Base-by-base conservation (phyloP, 2,113 vertebrate species). In the Rhodinocichla rosea region DNA sequence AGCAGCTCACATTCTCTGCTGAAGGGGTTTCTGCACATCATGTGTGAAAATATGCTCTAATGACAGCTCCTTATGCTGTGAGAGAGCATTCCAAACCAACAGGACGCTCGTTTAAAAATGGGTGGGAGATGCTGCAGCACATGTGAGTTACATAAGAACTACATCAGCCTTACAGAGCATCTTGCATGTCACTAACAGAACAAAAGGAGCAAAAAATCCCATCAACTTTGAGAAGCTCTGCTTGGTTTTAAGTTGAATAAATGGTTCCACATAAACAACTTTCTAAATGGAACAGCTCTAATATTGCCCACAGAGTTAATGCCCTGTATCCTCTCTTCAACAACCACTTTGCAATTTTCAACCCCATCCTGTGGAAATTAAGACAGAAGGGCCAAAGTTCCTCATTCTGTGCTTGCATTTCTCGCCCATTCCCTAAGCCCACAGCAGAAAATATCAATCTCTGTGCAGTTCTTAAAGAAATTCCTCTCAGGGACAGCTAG, bases 1-100 rank as follows among this genome's bases (percentile, higher is more conserved):
- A 63, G 74, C 77, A 32, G 33, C 44, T 67, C 75, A 83, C 0
- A 0, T 67, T 88, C 50, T 14, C 17, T 55, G 42, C 42, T 59
- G 75, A 57, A 65, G 42, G 32, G 74, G 19, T 74, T 91, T 77
- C 63, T 86, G 59, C 39, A n/a, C 39, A 40, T 88, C 30, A 30
- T 83, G 42, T 49, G 50, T 86, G 63, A 94, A 95, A 94, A 93
- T 86, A 86, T 6, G 32, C 42, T 86, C 62, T 83, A 95, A 59
- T 44, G 87, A 74, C 71, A 83, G 60, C 40, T 94, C 53, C 56
- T 35, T 89, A 6, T 87, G 70, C 30, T 76, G 40, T 33, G 20
- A 40, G 32, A 15, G 0, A 75, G 33, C 47, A 33, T 37, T 53
- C 39, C 50, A 62, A n/a, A 35, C 35, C 22, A 74, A 45, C 42